A percentile compares a stretch with the other conserved stretches of the same genome.
Evolutionary conservation across 1,140 invertebrate genomes (phyloP).

Genomic region (Steinernema khuongi): DNA sequence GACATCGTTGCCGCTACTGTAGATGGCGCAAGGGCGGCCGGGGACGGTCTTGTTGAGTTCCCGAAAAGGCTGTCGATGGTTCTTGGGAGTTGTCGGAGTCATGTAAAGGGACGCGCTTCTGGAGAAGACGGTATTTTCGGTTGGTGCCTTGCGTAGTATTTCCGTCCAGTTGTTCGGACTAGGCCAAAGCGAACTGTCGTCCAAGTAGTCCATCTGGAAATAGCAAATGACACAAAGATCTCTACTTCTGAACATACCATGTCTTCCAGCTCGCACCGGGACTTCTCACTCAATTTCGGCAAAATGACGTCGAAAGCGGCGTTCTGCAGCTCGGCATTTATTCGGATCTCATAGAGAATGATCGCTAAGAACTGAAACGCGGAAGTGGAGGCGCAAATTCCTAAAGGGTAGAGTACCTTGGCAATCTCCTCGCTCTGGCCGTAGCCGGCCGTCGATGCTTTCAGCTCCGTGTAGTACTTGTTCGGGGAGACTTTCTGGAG

Average conservation of each 20-base stretch:
- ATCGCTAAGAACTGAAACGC: not conserved
- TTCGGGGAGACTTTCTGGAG: not conserved
- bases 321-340: not conserved
- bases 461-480: not conserved
- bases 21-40: not conserved
- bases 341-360: not conserved
- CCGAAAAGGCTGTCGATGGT: not conserved
- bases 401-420: not conserved
- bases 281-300: not conserved
- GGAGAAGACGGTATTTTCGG: not conserved
- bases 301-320: not conserved
- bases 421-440: slow-evolving; percentile 4
- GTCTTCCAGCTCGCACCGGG: not conserved
- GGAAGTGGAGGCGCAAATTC: not conserved
- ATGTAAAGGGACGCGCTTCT: not conserved
- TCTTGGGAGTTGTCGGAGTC: not conserved
- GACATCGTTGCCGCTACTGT: not conserved
- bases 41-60: not conserved
- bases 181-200: not conserved
- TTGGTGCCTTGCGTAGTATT: not conserved
- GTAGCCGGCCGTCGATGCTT: not conserved
- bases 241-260: not conserved
- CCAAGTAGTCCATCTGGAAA: slow-evolving; percentile 10
- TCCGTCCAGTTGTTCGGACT: not conserved
- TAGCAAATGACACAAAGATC: not conserved